phyloP scores from a whole-genome alignment of 2,113 vertebrate genomes.

The Leptodactylus fuscus region DNA sequence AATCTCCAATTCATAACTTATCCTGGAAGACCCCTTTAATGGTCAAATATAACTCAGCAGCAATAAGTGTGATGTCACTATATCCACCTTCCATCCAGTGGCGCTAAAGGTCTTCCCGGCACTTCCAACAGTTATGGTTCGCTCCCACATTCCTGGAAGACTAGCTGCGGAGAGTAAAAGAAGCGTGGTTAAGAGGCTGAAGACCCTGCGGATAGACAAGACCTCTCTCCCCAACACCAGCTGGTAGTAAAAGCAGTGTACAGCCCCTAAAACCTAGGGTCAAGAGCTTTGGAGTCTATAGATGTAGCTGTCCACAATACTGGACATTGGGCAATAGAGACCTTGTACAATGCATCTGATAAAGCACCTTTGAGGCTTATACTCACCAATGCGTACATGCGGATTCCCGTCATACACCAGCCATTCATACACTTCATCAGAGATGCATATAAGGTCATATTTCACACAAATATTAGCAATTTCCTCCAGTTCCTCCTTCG shows the following conservation, averaged over 20 bases:
- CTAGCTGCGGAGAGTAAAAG: slow-evolving; percentile 75
- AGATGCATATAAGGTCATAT: slow-evolving; percentile 86
- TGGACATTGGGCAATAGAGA: too few relatives aligned
- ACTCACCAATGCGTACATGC: slow-evolving; percentile 88
- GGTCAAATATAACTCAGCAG: background rate
- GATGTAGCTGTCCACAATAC: too few relatives aligned
- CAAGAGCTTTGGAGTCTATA: too few relatives aligned
- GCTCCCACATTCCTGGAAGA: slow-evolving; percentile 94
- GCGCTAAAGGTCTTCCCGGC: slow-evolving; percentile 92
- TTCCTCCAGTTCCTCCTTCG: slow-evolving; percentile 80
- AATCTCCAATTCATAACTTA: too few relatives aligned
- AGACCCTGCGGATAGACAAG: background rate
- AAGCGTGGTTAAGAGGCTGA: background rate
- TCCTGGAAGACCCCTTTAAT: background rate
- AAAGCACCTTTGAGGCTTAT: background rate
- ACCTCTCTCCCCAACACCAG: background rate
- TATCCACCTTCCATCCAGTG: slow-evolving; percentile 93
- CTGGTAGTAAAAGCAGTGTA: background rate
- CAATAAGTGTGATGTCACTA: background rate
- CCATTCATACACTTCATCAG: slow-evolving; percentile 97
- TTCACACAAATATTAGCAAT: slow-evolving; percentile 88
- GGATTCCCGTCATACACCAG: slow-evolving; percentile 83
- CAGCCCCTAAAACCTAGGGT: too few relatives aligned
- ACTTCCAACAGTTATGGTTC: slow-evolving; percentile 86
- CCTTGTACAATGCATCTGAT: too few relatives aligned